Percentiles rank a stretch among this genome's conserved stretches.
Evolutionary conservation across 2,113 vertebrate species (phyloP).

Genomic region (Hemiscyllium ocellatum): DNA sequence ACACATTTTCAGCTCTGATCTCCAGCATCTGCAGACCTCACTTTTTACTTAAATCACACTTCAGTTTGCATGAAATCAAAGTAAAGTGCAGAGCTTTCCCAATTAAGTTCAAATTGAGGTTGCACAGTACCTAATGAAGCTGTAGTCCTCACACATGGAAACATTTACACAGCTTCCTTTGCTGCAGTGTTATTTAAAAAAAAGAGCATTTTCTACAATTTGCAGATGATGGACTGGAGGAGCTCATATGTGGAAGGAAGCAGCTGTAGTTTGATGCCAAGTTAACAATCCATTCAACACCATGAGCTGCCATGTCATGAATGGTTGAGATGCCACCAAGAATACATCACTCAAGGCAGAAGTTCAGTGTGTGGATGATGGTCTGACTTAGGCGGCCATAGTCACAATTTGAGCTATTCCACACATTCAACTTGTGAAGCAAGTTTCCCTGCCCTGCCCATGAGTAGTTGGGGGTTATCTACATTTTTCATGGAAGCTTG

Average conservation of each 20-base stretch:
- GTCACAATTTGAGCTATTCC: neutral
- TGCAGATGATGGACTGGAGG: neutral
- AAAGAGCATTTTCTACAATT: neutral
- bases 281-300: neutral
- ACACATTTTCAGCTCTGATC: no score
- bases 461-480: neutral
- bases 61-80: neutral
- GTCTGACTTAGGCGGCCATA: neutral
- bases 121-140: neutral
- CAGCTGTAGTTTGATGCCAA: neutral
- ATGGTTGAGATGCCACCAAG: neutral
- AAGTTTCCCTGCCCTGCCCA: neutral
- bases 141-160: conserved; percentile 20
- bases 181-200: neutral
- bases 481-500: neutral
- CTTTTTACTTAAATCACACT: neutral
- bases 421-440: no score
- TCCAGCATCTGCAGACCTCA: no score
- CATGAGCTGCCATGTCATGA: neutral
- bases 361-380: neutral
- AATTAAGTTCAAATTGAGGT: neutral
- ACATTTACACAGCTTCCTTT: conserved; percentile 24
- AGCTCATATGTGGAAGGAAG: neutral
- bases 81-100: neutral
- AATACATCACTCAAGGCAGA: neutral